Base-by-base conservation (phyloP, 2,888 invertebrate species). In the Xiphydria camelus region DNA sequence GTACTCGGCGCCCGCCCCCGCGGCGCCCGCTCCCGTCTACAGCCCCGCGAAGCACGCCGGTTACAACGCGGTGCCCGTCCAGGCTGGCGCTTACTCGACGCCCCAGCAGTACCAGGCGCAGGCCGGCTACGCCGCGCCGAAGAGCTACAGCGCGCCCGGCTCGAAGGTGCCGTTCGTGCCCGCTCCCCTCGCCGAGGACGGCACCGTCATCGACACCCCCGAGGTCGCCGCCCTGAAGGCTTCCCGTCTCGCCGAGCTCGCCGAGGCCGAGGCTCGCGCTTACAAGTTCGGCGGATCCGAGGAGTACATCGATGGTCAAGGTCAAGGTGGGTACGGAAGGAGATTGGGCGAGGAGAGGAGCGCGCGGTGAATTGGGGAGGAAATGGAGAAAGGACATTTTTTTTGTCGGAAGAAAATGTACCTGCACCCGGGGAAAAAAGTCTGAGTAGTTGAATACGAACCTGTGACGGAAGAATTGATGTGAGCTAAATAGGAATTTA, bases 141-240 rank as follows among this genome's bases (percentile, higher is more conserved):
- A 26, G 49, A 49, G 35, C 58, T 53, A 43, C 25, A 40, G 40
- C 25, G 39, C 29, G 2, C 39, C 41, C 18, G 53, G 55, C 0
- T 44, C 50, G 20, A 68, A 70, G 47, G 41, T 58, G 3, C 61
- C 59, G 18, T 75, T 72, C 49, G 50, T 66, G n/a, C 75, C 75
- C 1, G 75, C 75, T 0, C 75, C 75, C 1, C 62, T 75, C 18
- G 74, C 74, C 15, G 70, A 73, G 10, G 75, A 75, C 42, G 75
- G 75, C 0, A 73, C 71, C 21, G 75, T 75, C 22, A 52, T 75
- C 32, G 75, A 75, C 45, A 75, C 75, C 3, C 75, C 74, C 42
- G 75, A 75, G 62, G 75, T 75, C 14, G 75, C 75, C 7, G 73
- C 74, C 4, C 57, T 75, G 29, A 75, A 75, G 50, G 69, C 71